phyloP scores from a whole-genome alignment of 2,888 invertebrate species.

The Eristalis intricaria region DNA sequence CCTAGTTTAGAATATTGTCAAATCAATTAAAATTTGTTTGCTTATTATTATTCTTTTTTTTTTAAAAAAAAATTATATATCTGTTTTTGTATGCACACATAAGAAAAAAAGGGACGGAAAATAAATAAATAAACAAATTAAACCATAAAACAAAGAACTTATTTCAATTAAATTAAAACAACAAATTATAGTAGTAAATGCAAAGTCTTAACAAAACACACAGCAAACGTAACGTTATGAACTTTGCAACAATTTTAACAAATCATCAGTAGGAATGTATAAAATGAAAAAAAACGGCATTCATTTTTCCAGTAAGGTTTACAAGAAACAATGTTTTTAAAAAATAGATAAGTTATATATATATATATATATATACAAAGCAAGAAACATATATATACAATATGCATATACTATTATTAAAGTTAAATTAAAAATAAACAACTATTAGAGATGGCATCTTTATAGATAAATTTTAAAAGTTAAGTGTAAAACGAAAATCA shows the following conservation, averaged over 20 bases:
- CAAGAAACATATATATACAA: constrained; percentile 59
- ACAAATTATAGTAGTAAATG: constrained; percentile 22
- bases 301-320: constrained; percentile 55
- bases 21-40: background rate
- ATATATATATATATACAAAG: constrained; percentile 64
- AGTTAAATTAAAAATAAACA: constrained; percentile 60
- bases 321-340: constrained; percentile 53
- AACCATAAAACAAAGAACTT: constrained; percentile 24
- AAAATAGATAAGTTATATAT: constrained; percentile 33
- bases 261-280: constrained; percentile 60
- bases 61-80: constrained; percentile 34
- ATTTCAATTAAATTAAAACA: constrained; percentile 55
- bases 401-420: constrained; percentile 65
- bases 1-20: constrained; percentile 21
- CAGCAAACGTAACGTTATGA: constrained; percentile 2
- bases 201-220: constrained; percentile 34
- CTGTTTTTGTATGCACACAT: constrained; percentile 23
- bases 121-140: constrained; percentile 21
- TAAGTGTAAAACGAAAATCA: constrained; percentile 39
- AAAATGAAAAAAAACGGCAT: constrained; percentile 36
- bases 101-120: constrained; percentile 64
- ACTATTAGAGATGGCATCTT: constrained; percentile 68
- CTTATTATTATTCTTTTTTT: constrained; percentile 13
- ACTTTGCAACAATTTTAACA: constrained; percentile 39
- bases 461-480: constrained; percentile 68